Percentiles rank a stretch among this genome's conserved stretches.
Conservation (phyloP, 2,888 invertebrate genomes). For the Lithophane socia region DNA sequence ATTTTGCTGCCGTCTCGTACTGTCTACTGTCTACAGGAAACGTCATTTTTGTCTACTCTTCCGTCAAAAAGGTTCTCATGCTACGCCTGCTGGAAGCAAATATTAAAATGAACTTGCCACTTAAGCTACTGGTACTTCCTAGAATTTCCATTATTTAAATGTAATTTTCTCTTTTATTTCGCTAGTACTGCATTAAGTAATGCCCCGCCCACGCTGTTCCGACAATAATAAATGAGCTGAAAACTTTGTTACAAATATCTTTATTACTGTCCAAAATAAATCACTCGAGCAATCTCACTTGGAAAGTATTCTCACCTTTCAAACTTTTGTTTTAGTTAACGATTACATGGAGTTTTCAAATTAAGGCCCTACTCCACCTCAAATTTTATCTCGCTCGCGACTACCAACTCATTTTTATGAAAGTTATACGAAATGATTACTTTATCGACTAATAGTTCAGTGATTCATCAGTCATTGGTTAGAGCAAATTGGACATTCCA, state of each 20-base stretch:
- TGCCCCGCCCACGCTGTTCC: neutral
- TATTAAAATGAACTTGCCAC: neutral
- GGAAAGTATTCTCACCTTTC: constrained; percentile 38
- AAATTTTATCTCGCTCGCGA: too few species aligned
- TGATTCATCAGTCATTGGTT: neutral
- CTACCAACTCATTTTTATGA: too few species aligned
- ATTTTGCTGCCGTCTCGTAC: too few species aligned
- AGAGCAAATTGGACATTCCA: neutral
- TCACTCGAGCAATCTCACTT: constrained; percentile 37
- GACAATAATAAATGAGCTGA: constrained; percentile 31
- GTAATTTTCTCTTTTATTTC: constrained; percentile 3
- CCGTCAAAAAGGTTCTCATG: too few species aligned
- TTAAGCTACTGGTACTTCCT: neutral
- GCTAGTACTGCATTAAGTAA: neutral
- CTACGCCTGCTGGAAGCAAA: too few species aligned
- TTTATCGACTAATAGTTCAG: neutral
- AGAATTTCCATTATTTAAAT: constrained; percentile 12
- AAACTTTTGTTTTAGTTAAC: constrained; percentile 14
- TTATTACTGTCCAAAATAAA: constrained; percentile 43
- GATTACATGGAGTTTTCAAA: neutral
- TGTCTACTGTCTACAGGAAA: too few species aligned
- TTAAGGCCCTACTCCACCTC: neutral
- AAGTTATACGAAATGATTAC: neutral
- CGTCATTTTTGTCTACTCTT: too few species aligned
- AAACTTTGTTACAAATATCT: constrained; percentile 29